These are phyloP conservation scores for Picus viridis DNA, from an alignment of 2,797 vertebrate genomes.

Conservation along the genomic window DNA sequence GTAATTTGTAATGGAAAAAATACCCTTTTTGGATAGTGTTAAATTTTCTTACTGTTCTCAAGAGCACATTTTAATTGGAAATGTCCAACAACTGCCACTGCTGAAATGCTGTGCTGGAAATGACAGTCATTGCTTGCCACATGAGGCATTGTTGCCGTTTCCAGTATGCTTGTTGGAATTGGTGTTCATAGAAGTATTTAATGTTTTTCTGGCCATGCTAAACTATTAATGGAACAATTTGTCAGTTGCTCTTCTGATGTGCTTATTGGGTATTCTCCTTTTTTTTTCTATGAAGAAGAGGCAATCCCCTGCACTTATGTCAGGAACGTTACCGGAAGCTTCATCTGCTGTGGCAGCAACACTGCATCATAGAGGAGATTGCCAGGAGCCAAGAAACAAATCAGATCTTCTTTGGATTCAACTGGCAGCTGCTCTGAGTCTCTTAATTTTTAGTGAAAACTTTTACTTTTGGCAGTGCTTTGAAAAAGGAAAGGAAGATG, in stretches of 20 bases:
- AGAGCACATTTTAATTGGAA: neutral
- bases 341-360: slow-evolving; percentile 94
- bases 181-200: neutral
- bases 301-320: slow-evolving; percentile 94
- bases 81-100: neutral
- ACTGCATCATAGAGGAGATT: slow-evolving; percentile 97
- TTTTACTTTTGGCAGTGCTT: slow-evolving; percentile 10
- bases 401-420: slow-evolving; percentile 93
- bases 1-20: neutral
- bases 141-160: neutral
- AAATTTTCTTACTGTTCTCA: neutral
- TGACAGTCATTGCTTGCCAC: neutral
- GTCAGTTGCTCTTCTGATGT: neutral
- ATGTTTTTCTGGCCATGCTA: neutral
- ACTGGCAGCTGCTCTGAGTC: slow-evolving; percentile 95
- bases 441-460: slow-evolving; percentile 25
- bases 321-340: slow-evolving; percentile 94
- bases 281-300: slow-evolving; percentile 81
- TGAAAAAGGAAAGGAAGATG: slow-evolving; percentile 29
- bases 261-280: slow-evolving; percentile 8
- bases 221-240: neutral
- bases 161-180: neutral
- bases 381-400: slow-evolving; percentile 94
- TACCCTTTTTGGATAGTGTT: neutral
- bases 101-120: neutral